These are phyloP conservation scores for Helicoverpa armigera DNA, from an alignment of 1,140 invertebrate species.

Conservation along the genomic window DNA sequence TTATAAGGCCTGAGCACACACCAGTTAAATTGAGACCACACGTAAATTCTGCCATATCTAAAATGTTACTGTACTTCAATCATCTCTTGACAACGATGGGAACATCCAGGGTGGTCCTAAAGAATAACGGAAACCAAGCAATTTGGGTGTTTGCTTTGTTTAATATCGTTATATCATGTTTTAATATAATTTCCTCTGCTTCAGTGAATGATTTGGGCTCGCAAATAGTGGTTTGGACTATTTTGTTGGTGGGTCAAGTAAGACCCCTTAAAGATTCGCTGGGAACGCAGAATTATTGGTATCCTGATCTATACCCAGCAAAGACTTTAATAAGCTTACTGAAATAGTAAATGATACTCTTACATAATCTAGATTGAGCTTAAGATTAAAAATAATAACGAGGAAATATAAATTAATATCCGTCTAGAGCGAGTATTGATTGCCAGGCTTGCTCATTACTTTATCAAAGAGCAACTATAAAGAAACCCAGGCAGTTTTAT, in stretches of 20 bases:
- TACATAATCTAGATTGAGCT: no score
- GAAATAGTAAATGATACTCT: no score
- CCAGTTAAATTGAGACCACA: not conserved
- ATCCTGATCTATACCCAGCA: no score
- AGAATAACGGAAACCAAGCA: not conserved
- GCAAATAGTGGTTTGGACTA: not conserved
- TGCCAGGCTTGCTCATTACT: no score
- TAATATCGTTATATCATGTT: conserved; percentile 18
- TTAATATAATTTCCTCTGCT: conserved; percentile 23
- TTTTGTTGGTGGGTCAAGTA: not conserved
- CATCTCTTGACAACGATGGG: conserved; percentile 13
- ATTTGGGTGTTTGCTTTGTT: conserved; percentile 7
- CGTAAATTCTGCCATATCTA: not conserved
- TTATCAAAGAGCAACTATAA: no score
- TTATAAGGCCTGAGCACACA: not conserved
- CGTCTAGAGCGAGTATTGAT: no score
- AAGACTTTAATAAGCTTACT: no score
- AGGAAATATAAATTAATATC: no score
- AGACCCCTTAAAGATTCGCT: no score
- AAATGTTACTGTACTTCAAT: conserved; percentile 1
- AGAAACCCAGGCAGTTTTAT: no score
- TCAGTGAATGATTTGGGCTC: not conserved
- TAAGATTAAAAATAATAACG: no score
- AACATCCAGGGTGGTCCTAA: conserved; percentile 1
- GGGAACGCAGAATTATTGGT: no score